Evolutionary conservation across 2,797 vertebrate genomes (phyloP).

Genomic region (Xyrichtys novacula): DNA sequence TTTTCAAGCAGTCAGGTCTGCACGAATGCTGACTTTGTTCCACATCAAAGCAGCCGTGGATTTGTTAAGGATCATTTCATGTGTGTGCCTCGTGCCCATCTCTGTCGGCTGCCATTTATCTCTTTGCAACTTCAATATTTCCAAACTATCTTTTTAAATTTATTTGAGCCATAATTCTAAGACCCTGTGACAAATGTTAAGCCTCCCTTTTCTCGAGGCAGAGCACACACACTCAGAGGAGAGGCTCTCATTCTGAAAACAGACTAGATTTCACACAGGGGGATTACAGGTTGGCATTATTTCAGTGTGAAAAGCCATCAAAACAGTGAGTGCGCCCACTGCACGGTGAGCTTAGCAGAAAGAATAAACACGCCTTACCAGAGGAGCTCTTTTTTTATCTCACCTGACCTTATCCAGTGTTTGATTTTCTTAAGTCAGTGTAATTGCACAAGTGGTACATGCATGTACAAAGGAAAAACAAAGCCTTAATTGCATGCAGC

Average conservation of each 20-base stretch:
- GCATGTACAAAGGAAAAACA: too few relatives aligned
- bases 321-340: conserved; percentile 19
- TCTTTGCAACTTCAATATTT: conserved; percentile 3
- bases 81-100: conserved; percentile 20
- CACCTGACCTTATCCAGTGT: conserved; percentile 16
- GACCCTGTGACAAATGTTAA: conserved; percentile 5
- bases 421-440: conserved; percentile 10
- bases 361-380: conserved; percentile 11
- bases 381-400: conserved; percentile 9
- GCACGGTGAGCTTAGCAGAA: conserved; percentile 6
- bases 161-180: conserved; percentile 28
- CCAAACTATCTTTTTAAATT: conserved; percentile 8
- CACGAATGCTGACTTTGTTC: conserved; percentile 40
- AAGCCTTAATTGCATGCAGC: too few relatives aligned
- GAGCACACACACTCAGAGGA: conserved; percentile 13
- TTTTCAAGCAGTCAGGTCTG: conserved; percentile 27
- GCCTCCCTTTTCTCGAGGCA: neutral
- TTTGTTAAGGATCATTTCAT: conserved; percentile 44
- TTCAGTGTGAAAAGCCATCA: conserved; percentile 27
- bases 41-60: conserved; percentile 36
- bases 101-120: conserved; percentile 3
- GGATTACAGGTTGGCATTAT: conserved; percentile 42
- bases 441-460: neutral
- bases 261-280: conserved; percentile 19
- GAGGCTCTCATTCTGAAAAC: conserved; percentile 12